Evolutionary conservation across 2,888 invertebrate species (phyloP).

Genomic region (Alloplasta piceator): DNA sequence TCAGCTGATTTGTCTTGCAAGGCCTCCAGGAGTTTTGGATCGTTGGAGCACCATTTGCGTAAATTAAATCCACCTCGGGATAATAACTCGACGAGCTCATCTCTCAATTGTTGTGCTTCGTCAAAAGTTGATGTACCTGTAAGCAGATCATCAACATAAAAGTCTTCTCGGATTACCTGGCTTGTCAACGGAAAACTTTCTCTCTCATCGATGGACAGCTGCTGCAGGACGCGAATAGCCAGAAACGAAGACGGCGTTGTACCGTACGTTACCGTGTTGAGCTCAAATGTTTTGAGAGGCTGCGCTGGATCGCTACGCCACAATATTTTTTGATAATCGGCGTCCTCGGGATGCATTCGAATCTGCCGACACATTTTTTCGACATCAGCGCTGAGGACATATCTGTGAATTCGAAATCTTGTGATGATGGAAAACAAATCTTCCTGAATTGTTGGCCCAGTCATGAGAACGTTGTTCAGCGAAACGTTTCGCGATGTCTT

Average conservation of each 20-base stretch:
- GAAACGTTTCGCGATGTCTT: slow-evolving; percentile 60
- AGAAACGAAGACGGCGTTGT: slow-evolving; percentile 13
- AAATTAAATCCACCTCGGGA: slow-evolving; percentile 44
- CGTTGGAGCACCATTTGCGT: slow-evolving; percentile 54
- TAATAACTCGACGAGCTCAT: slow-evolving; percentile 41
- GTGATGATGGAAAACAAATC: slow-evolving; percentile 37
- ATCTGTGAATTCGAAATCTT: slow-evolving; percentile 35
- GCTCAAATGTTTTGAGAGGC: slow-evolving; percentile 36
- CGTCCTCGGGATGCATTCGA: background rate
- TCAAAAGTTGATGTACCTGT: slow-evolving; percentile 52
- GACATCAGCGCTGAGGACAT: slow-evolving; percentile 68
- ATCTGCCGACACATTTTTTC: slow-evolving; percentile 71
- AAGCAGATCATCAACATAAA: slow-evolving; percentile 74
- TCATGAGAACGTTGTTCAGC: slow-evolving; percentile 65
- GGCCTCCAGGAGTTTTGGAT: background rate
- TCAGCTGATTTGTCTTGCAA: background rate
- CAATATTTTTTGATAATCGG: slow-evolving; percentile 68
- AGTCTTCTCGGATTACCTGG: slow-evolving; percentile 53
- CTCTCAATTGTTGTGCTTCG: slow-evolving; percentile 21
- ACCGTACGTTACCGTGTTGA: slow-evolving; percentile 16
- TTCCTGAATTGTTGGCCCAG: slow-evolving; percentile 64
- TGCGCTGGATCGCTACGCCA: slow-evolving; percentile 64
- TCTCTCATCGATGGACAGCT: no score
- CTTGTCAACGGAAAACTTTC: slow-evolving; percentile 65
- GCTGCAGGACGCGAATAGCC: slow-evolving; percentile 58